Evolutionary conservation across 2,113 vertebrate genomes (phyloP).

Genomic region (Tympanuchus pallidicinctus): DNA sequence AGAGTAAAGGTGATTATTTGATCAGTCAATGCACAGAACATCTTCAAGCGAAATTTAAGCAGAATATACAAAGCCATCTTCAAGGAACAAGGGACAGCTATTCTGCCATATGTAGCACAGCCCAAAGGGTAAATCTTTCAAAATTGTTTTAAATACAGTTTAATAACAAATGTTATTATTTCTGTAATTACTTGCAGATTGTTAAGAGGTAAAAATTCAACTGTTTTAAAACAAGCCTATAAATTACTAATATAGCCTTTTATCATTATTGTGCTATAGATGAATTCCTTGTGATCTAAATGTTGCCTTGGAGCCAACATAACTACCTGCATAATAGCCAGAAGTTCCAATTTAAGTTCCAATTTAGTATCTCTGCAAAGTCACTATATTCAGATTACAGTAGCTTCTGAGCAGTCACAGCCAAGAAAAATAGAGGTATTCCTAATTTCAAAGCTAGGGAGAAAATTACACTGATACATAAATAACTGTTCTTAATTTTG

Average conservation of each 20-base stretch:
- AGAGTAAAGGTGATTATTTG: conserved; percentile 86
- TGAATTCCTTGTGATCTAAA: neutral
- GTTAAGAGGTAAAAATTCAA: neutral
- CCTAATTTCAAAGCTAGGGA: neutral
- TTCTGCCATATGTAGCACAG: conserved; percentile 95
- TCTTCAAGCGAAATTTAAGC: conserved; percentile 89
- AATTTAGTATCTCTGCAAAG: neutral
- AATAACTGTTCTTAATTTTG: neutral
- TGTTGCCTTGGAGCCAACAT: neutral
- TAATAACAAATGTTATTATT: neutral
- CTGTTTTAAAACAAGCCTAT: neutral
- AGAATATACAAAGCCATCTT: conserved; percentile 88
- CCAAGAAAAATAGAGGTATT: neutral
- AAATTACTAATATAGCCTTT: neutral
- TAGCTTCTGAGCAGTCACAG: neutral
- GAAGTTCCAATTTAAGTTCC: neutral
- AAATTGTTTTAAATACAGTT: neutral
- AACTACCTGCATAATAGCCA: neutral
- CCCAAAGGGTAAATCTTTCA: conserved; percentile 89
- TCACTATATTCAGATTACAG: neutral
- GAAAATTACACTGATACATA: neutral
- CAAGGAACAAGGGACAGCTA: conserved; percentile 96
- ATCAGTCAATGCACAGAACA: conserved; percentile 88
- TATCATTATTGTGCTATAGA: neutral
- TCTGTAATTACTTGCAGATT: neutral